Base-by-base conservation (phyloP, 2,113 vertebrate genomes). In the Tragulus kanchil region DNA sequence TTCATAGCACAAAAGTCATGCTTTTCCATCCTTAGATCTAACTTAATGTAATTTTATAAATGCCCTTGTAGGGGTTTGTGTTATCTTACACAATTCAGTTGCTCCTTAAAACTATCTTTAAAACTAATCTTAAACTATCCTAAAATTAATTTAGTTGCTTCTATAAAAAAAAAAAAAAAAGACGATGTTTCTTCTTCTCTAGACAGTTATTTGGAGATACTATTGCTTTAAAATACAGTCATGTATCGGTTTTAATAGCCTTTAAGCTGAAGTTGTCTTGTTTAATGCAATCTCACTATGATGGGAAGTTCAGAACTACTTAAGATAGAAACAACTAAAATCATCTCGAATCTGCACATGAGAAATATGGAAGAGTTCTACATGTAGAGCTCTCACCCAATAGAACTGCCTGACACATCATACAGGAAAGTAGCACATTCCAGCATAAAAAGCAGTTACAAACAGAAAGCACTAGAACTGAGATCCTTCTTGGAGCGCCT, bases 281-380 rank as follows among this genome's bases (percentile, higher is more conserved):
- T 64, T 90, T 17, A 79, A 88, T 79, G 75, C 42, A 89, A 16
- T 92, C 75, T 67, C 73, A 65, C 45, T 94, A 10, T 14, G 13
- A 73, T 82, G 48, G 4, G 94, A 97, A 97, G 92, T 93, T 93
- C 71, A 73, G 48, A 94, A 56, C 71, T 91, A 36, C 89, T 19
- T 12, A 1, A 78, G 45, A 21, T 1, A 71, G 36, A 82, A 77
- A 67, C 94, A 50, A 26, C 42, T 42, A 58, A 65, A 96, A 56
- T 56, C 86, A 1, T 54, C 50, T 69, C 59, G 16, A 21, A 79
- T 36, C 52, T 31, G 36, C 85, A 61, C 69, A 64, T 9, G 77
- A 95, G 65, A 73, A 84, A 83, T 45, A 90, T 9, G 2, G n/a
- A 78, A 87, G 45, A n/a, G 59, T 61, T 85, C 71, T 94, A n/a